phyloP scores from a whole-genome alignment of 2,797 vertebrate genomes.

The Pteropus rufus region DNA sequence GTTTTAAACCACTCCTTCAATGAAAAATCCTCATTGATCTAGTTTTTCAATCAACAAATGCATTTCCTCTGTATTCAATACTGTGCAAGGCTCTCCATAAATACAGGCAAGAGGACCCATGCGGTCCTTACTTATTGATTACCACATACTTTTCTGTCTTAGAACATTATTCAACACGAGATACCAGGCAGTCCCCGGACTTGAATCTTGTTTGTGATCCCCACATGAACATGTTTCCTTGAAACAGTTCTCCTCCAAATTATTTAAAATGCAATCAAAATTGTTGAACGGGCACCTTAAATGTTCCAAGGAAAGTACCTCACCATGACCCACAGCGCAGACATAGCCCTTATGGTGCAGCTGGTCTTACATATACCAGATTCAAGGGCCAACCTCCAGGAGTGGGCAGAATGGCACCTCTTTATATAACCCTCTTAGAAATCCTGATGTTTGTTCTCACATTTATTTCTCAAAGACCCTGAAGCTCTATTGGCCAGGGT shows the following conservation, averaged over 20 bases:
- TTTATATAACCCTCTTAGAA: background rate
- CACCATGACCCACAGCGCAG: background rate
- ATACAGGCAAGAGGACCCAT: background rate
- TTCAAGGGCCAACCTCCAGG: background rate
- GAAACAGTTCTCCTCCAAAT: background rate
- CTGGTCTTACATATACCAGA: too few species aligned
- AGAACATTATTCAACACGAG: background rate
- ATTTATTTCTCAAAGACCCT: background rate
- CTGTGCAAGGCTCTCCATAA: background rate
- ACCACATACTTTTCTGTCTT: background rate
- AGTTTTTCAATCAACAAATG: background rate
- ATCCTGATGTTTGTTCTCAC: background rate
- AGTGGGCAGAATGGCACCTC: background rate
- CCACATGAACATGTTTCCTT: background rate
- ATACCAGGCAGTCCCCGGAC: background rate
- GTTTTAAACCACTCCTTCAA: background rate
- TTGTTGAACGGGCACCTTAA: background rate
- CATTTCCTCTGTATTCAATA: background rate
- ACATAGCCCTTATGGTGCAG: background rate
- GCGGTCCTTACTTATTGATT: background rate
- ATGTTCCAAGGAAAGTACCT: background rate
- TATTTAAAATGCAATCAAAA: slow-evolving; percentile 7
- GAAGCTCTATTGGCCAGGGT: background rate
- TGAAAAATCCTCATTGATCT: background rate
- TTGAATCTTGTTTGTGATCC: background rate